Evolutionary conservation across 2,797 vertebrate species (phyloP), one percentile per base, ranked within the genome.

Genomic region (Melanotaenia maccullochi): DNA sequence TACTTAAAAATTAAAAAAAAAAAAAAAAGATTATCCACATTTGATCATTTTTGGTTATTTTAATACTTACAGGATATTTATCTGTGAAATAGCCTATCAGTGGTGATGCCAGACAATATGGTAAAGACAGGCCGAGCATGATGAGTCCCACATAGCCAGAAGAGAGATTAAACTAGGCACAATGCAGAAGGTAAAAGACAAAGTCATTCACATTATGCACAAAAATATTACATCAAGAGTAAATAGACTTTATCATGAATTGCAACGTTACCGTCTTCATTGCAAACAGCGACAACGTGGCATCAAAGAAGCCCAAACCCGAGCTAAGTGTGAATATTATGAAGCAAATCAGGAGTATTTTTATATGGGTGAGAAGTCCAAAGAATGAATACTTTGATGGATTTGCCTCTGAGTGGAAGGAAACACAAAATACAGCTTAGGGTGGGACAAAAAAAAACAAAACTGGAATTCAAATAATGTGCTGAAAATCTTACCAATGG

Each of bases 231-330:
- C 5, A 11, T 0, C 0, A 1, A 36, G 0, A 25, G 0, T 8
- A 8, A 35, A 14, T 0, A 12, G 0, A n/a, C 1, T 66, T 71
- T 0, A 60, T 40, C 0, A n/a, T n/a, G 25, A 22, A 56, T 2
- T 4, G 20, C 12, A 38, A 66, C 2, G 71, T 89, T 87, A 99
- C 98, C 92, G 90, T 96, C 56, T 96, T 65, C 32, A 96, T 89
- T 24, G 97, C 94, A 87, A 96, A 98, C 0, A 99, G 91, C n/a
- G 98, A 98, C 89, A 99, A 89, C 0, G 96, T 97, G 9, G 97
- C 95, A 71, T 99, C 97, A 60, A 99, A 86, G 91, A 99, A 98
- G 44, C 96, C 95, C 54, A 99, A 83, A 67, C 96, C 95, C 0
- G 95, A 86, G 70, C 97, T 98, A 0, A 97, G 56, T 0, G 96